phyloP scores from a whole-genome alignment of 2,797 vertebrate genomes.

The Platalea minor region DNA sequence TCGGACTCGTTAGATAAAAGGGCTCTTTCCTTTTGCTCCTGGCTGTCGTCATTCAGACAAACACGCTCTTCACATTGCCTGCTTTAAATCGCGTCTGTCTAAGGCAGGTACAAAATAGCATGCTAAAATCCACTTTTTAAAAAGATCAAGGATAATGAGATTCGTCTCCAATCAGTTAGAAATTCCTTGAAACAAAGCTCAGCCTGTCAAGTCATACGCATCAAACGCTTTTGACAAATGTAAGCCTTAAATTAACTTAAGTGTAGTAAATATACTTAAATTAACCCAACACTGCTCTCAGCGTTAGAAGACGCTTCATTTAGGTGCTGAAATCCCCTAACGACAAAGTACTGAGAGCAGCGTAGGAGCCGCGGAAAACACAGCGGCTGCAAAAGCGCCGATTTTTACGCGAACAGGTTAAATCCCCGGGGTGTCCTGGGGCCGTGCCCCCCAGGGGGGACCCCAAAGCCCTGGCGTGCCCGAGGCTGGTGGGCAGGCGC shows the following conservation, averaged over 20 bases:
- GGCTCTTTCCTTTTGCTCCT: not conserved
- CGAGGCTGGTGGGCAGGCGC: not conserved
- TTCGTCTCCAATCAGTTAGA: not conserved
- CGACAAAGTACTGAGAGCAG: not conserved
- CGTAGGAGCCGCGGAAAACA: accelerated
- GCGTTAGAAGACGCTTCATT: accelerated
- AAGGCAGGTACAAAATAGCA: not conserved
- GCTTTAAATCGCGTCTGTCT: not conserved
- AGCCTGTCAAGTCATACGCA: not conserved
- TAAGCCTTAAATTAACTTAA: not conserved
- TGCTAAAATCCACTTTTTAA: not conserved
- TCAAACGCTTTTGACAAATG: not conserved
- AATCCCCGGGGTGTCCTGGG: not conserved
- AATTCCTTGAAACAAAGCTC: not conserved
- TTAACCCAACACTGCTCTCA: not conserved
- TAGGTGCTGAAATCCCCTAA: not conserved
- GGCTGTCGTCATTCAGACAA: accelerated
- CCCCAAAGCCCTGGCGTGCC: not conserved
- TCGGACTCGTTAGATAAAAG: not conserved
- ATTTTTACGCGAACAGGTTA: not conserved
- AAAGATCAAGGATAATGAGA: not conserved
- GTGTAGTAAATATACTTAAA: not conserved
- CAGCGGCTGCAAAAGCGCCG: accelerated
- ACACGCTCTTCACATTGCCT: accelerated
- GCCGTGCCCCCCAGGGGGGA: not conserved